A percentile compares a stretch with the other conserved stretches of the same genome.
These are phyloP conservation scores for Artibeus jamaicensis DNA, from an alignment of 2,797 vertebrate genomes.

Conservation along the genomic window DNA sequence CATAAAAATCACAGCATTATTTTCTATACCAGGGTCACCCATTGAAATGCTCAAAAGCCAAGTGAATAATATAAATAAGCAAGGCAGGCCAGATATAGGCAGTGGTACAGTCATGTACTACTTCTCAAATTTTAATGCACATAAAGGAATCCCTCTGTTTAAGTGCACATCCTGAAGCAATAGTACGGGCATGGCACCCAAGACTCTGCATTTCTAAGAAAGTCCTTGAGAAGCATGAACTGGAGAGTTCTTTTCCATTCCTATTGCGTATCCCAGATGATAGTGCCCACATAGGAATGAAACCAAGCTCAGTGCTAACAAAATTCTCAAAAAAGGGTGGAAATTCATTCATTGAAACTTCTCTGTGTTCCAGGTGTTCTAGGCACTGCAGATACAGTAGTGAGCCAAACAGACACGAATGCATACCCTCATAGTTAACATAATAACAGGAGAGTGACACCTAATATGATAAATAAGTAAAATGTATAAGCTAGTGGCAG, in stretches of 20 bases:
- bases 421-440: background rate
- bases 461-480: background rate
- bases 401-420: background rate
- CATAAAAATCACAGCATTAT: constrained; percentile 2
- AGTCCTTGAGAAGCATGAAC: background rate
- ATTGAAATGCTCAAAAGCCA: background rate
- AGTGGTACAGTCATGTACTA: background rate
- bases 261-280: background rate
- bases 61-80: background rate
- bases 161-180: background rate
- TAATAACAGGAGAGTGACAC: background rate
- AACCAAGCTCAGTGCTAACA: background rate
- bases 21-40: background rate
- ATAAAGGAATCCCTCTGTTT: background rate
- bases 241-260: background rate
- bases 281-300: background rate
- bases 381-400: background rate
- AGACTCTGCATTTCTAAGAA: background rate
- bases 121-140: background rate
- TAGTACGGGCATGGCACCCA: background rate
- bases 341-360: background rate
- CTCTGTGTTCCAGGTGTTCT: background rate
- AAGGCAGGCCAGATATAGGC: constrained; percentile 17
- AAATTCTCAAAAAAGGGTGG: background rate
- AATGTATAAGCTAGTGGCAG: background rate